Base-by-base conservation (phyloP, 2,888 invertebrate genomes). In the Herminia tarsipennalis region DNA sequence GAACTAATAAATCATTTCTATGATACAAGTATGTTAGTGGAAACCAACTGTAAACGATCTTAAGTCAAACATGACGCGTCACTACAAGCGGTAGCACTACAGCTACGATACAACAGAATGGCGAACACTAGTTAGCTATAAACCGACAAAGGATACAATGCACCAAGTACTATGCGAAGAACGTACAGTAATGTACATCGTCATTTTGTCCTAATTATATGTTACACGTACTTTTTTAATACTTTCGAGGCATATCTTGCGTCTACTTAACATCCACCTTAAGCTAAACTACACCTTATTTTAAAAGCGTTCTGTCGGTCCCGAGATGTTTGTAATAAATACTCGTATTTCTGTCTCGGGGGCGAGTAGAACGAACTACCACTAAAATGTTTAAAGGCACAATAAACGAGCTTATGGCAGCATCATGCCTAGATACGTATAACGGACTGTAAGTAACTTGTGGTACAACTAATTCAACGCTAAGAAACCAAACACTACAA, bases 161-260 rank as follows among this genome's bases (percentile, higher is more conserved):
- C 88, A 89, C 88, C 62, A 86, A 80, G 70, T 89, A 89, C 90
- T 89, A 85, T 89, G 87, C 89, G 88, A 79, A 65, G 56, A 74
- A 66, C 90, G 89, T 88, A 89, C 83, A 90, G 89, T 89, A 88
- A 78, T 70, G 90, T 89, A 87, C 90, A 88, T 69, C 76, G 82
- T 76, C 73, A 66, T 70, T 82, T 88, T 87, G 87, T 81, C 86
- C 75, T 67, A 78, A 39, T 81, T 83, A 84, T 83, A 83, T 78
- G 63, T 76, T 86, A 86, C 85, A 89, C 73, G 76, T 89, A 88
- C 85, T 76, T 57, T 79, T 82, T 83, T 90, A 90, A 90, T 90
- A 89, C 90, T 90, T 90, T 88, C 72, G 70, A 88, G 90, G 90
- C 87, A 88, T 83, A 80, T 79, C 77, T 81, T 72, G 81, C 78